Base-by-base conservation (phyloP, 1,140 invertebrate genomes). In the Venustaconcha ellipsiformis region DNA sequence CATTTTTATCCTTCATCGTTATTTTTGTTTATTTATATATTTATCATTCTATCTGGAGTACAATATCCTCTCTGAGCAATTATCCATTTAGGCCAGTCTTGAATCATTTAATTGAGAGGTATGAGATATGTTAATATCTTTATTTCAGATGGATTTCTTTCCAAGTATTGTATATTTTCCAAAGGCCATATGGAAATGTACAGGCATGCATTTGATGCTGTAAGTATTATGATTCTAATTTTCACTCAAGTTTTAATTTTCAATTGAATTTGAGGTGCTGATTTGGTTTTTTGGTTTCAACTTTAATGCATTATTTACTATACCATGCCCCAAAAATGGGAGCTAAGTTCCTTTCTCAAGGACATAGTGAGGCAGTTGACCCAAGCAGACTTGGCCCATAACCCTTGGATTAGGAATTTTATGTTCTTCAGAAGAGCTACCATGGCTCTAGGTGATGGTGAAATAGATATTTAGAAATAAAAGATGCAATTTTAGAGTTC, bases 131-230 rank as follows among this genome's bases (percentile, higher is more conserved):
- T 62, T 20, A 26, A 57, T 58, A 58, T 11, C 62, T 78, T n/a
- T 26, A 18, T 84, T 84, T 73, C 80, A 89, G 88, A 87, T 83
- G 84, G 83, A 67, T 88, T 85, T 71, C 77, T 89, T 26, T 80
- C 84, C 23, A 87, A 88, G 64, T 89, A 87, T 67, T 89, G 88
- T 78, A 88, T 89, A 26, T 85, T 88, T 20, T 82, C 82, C 20
- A 83, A 79, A 67, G 69, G 66, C 17, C 82, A 76, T 66, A 71
- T 80, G 20, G 82, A 86, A 14, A 83, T 84, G 72, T 87, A 83
- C 78, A 82, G 76, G 75, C 77, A 85, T 67, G 81, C 82, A 6
- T 89, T 87, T 82, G 81, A 86, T 65, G 69, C 75, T 55, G 88
- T 89, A 80, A 82, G 86, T 84, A 66, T 71, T 57, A 60, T 63